Base-by-base conservation (phyloP, 2,888 invertebrate genomes). In the Neelides folsomi region DNA sequence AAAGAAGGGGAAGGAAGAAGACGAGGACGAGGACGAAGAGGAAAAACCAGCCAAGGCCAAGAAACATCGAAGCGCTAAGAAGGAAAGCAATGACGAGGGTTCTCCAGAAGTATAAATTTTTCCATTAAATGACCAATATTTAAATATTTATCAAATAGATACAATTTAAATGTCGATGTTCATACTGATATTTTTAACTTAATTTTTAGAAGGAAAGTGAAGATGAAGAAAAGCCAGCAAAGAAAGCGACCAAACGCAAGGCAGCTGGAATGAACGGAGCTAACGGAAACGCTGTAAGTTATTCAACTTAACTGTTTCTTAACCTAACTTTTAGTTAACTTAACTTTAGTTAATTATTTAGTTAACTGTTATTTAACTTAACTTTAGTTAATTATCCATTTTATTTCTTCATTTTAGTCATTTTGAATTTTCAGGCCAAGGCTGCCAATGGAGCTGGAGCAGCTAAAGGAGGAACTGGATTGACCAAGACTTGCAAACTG, bases 401-500 rank as follows among this genome's bases (percentile, higher is more conserved):
- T 5, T 3, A 27, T 27, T 27, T n/a, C n/a, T n/a, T n/a, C n/a
- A 27, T 27, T 27, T 27, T 7, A 27, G 7, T 27, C 27, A 27
- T 27, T 27, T 5, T 5, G 7, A 27, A 37, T 47, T 27, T 27
- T 27, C 7, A 27, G 27, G 27, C 27, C 7, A 27, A 27, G 7
- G n/a, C n/a, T n/a, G n/a, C n/a, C n/a, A 27, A 27, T 5, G 60
- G 79, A 78, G 66, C 75, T 75, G 62, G 64, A 65, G 42, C 47
- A 36, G 47, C 47, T n/a, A 37, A 47, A 39, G 34, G 46, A 35
- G n/a, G n/a, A n/a, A 78, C 81, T 40, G 88, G 87, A 6, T 93
- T 90, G 73, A 88, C 88, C 1, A 81, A 84, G 59, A 78, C 86
- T 4, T 82, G 86, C 71, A 83, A 80, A 52, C 75, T 94, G 34